Conservation (phyloP, 1,140 invertebrate genomes). For the Hypothenemus hampei region DNA sequence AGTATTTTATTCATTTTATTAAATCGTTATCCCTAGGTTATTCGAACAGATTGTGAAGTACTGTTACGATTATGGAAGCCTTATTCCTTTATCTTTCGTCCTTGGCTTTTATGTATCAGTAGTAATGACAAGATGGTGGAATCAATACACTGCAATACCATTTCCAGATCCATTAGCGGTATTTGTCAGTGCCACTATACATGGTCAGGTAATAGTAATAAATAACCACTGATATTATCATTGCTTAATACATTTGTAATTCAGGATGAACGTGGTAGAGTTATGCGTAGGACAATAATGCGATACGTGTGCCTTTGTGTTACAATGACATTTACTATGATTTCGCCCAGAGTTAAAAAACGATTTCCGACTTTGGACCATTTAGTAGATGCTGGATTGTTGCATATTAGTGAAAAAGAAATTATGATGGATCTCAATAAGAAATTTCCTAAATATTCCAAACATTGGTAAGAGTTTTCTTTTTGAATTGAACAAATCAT, state of each 20-base stretch:
- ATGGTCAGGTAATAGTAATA: constrained; percentile 45
- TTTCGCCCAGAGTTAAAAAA: constrained; percentile 72
- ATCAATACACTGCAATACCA: constrained; percentile 80
- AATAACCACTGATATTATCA: not conserved
- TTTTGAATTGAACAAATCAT: not conserved
- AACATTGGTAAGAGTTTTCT: constrained; percentile 58
- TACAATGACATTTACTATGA: constrained; percentile 63
- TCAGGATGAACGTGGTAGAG: constrained; percentile 66
- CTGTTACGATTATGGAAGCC: constrained; percentile 63
- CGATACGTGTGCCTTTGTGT: constrained; percentile 64
- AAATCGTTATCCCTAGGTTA: constrained; percentile 60
- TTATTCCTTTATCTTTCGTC: constrained; percentile 69
- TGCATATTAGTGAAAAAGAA: constrained; percentile 65
- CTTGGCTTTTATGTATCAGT: constrained; percentile 78
- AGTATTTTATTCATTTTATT: constrained; percentile 42
- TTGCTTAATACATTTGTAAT: constrained; percentile 1
- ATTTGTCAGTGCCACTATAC: constrained; percentile 72
- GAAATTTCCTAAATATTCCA: constrained; percentile 69
- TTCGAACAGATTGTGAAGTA: constrained; percentile 64
- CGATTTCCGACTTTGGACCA: constrained; percentile 75
- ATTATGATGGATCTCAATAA: constrained; percentile 62
- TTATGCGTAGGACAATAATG: constrained; percentile 72
- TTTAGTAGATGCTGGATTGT: constrained; percentile 68
- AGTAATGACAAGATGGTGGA: constrained; percentile 93
- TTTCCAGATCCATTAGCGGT: constrained; percentile 81